Percentiles rank a stretch among this genome's conserved stretches.
These are phyloP conservation scores for Rugalucina vietnamica DNA, from an alignment of 2,888 invertebrate species.

Conservation along the genomic window DNA sequence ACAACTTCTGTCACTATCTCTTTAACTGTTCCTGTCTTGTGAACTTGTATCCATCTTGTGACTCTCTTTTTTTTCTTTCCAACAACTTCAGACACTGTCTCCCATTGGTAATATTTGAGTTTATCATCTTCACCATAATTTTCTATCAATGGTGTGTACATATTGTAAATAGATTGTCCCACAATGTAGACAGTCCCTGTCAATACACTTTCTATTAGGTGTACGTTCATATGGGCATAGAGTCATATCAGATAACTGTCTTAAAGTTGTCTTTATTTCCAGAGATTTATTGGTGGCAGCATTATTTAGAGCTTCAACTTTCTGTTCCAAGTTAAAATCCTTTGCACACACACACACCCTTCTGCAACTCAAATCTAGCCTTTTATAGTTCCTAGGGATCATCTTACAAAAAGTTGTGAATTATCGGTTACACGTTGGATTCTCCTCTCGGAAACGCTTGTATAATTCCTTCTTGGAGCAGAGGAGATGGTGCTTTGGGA, in stretches of 20 bases:
- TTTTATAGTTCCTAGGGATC: slow-evolving; percentile 20
- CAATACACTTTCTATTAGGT: slow-evolving; percentile 21
- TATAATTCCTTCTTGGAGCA: slow-evolving; percentile 21
- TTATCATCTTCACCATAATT: background rate
- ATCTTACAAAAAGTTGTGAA: background rate
- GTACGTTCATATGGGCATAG: slow-evolving; percentile 20
- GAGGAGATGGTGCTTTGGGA: slow-evolving; percentile 33
- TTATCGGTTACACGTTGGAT: slow-evolving; percentile 23
- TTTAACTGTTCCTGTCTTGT: background rate
- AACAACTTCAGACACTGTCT: slow-evolving; percentile 6
- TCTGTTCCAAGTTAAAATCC: slow-evolving; percentile 20
- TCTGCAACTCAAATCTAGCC: slow-evolving; percentile 17
- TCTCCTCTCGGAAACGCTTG: slow-evolving; percentile 20
- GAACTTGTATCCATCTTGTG: slow-evolving; percentile 36
- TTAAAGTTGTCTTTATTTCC: slow-evolving; percentile 12
- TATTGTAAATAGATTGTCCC: background rate
- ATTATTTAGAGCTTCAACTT: slow-evolving; percentile 39
- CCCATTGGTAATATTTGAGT: slow-evolving; percentile 42
- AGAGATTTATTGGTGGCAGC: background rate
- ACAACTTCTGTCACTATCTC: slow-evolving; percentile 23
- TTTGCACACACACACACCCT: slow-evolving; percentile 41
- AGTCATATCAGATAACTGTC: slow-evolving; percentile 25
- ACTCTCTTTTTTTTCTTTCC: background rate
- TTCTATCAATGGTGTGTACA: slow-evolving; percentile 10
- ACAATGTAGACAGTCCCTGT: slow-evolving; percentile 27